Percentiles rank a stretch among this genome's conserved stretches.
Conservation (phyloP, 2,888 invertebrate species). For the Drosophila stalkeri region DNA sequence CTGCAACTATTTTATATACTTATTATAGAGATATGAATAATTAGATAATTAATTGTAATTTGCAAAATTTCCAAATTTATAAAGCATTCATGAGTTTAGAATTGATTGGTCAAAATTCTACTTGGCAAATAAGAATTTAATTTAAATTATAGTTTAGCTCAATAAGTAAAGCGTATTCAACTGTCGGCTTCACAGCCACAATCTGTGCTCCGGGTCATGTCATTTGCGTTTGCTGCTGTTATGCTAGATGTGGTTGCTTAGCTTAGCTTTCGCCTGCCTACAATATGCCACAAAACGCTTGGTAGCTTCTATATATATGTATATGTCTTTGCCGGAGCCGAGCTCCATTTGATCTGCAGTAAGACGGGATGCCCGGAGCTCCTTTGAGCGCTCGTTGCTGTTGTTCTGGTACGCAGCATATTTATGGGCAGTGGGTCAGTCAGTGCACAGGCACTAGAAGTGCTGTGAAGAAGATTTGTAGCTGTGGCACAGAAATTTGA, state of each 20-base stretch:
- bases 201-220: background rate
- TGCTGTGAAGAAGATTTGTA: constrained; percentile 74
- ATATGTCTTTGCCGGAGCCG: constrained; percentile 31
- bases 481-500: constrained; percentile 77
- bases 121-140: too few species aligned
- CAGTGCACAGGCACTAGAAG: constrained; percentile 31
- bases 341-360: constrained; percentile 62
- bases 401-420: constrained; percentile 73
- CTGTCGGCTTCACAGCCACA: too few species aligned
- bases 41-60: too few species aligned
- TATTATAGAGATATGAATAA: too few species aligned
- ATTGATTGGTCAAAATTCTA: too few species aligned
- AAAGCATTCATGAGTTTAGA: too few species aligned
- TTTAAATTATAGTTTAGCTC: too few species aligned
- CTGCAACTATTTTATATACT: constrained; percentile 47
- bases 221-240: constrained; percentile 15
- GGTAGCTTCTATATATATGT: constrained; percentile 15
- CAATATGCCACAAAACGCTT: constrained; percentile 68
- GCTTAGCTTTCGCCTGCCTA: constrained; percentile 43
- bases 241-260: constrained; percentile 27
- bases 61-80: too few species aligned
- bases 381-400: constrained; percentile 37
- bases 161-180: background rate
- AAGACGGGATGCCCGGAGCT: constrained; percentile 1
- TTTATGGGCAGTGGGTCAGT: constrained; percentile 78